Evolutionary conservation across 2,888 invertebrate species (phyloP), one percentile per base, ranked within the genome.

Genomic region (Drosophila quasianomalipes): DNA sequence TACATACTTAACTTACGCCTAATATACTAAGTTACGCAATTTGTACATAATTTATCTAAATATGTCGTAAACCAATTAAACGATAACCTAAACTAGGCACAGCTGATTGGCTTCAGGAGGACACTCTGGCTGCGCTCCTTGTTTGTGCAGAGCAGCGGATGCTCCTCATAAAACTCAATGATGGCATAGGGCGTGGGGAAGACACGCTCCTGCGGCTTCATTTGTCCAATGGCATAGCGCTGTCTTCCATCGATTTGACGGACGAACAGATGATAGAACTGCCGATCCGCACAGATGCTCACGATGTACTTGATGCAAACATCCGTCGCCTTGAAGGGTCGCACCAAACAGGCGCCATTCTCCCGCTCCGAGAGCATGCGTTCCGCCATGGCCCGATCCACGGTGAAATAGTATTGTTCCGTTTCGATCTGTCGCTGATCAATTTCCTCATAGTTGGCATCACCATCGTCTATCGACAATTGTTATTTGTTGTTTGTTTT

Each of bases 261-360:
- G 61, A 93, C 89, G 63, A 92, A 93, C 22, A 93, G 84, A 74
- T 93, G 93, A 68, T 92, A 93, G 63, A 83, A 93, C 64, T 93
- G 90, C 22, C 89, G 74, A 30, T 85, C 88, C 0, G 93, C 92
- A 81, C 90, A 93, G 35, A 93, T 90, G 79, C 92, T 93, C 19
- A 93, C 91, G 28, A 93, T 91, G 71, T 93, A 93, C 68, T 93
- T 93, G 30, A 93, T 93, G 69, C 89, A 86, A 26, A 91, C 79
- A 65, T 93, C 93, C 22, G 79, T 75, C 19, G 85, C 93, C 74
- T 93, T 93, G 70, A 92, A 93, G 1, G 93, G 93, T 16, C 93
- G 91, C 33, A 93, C 93, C 55, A 93, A 70, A 47, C 93, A 93
- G 22, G 93, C 83, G 37, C 93, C 93, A 77, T 93, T 92, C 57